Evolutionary conservation across 2,113 vertebrate species (phyloP).

Genomic region (Dicrurus megarhynchus): DNA sequence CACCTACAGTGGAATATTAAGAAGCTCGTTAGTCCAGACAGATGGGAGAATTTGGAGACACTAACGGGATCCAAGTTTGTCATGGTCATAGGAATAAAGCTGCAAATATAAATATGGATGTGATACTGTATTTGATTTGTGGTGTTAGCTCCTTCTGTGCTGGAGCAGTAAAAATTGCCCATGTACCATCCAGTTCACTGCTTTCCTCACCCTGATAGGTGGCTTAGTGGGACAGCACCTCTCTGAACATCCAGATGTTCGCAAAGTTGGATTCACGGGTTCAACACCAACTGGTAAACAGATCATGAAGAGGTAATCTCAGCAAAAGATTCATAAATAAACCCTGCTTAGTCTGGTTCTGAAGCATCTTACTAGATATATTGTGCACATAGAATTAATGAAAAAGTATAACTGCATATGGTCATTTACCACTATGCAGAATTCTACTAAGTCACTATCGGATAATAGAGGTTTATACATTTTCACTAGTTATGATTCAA

Average conservation of each 20-base stretch:
- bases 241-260: conserved; percentile 80
- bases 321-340: background rate
- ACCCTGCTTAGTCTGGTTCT: background rate
- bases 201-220: conserved; percentile 49
- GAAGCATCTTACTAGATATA: background rate
- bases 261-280: conserved; percentile 84
- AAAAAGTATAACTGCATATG: background rate
- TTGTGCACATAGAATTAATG: background rate
- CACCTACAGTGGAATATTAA: background rate
- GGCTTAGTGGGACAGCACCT: conserved; percentile 76
- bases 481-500: background rate
- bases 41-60: background rate
- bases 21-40: background rate
- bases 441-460: background rate
- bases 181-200: background rate
- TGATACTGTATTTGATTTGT: background rate
- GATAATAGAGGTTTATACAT: background rate
- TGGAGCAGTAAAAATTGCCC: background rate
- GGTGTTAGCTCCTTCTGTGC: background rate
- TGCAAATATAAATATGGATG: background rate
- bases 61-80: background rate
- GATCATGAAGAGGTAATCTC: conserved; percentile 82
- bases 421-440: background rate
- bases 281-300: conserved; percentile 82
- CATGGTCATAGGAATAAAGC: background rate